Conservation (phyloP, 2,797 vertebrate genomes). For the Melanotaenia nigrans region DNA sequence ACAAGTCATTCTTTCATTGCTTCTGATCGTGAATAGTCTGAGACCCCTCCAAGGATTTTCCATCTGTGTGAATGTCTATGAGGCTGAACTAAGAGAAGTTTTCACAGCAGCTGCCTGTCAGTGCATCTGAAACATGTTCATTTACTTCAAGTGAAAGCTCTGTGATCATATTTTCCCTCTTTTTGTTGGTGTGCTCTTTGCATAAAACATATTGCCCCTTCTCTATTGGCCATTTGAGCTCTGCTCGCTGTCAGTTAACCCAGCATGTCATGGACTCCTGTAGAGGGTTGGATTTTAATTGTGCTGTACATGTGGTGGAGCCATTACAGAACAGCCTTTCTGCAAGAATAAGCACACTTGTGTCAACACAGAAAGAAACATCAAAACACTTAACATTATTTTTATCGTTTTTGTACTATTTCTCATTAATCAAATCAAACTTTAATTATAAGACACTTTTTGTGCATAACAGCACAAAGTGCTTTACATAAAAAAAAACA, state of each 20-base stretch:
- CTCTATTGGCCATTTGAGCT: constrained; percentile 58
- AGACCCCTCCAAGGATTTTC: constrained; percentile 35
- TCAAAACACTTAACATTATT: not conserved
- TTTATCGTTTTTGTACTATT: not conserved
- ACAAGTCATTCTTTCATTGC: constrained; percentile 16
- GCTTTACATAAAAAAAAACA: too few relatives aligned
- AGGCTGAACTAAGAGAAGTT: constrained; percentile 46
- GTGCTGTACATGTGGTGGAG: constrained; percentile 54
- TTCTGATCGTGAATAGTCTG: constrained; percentile 35
- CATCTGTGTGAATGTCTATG: constrained; percentile 40
- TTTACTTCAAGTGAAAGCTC: constrained; percentile 44
- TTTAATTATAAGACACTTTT: not conserved
- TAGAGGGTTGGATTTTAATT: constrained; percentile 76
- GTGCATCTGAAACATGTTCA: constrained; percentile 43
- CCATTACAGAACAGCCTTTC: constrained; percentile 59
- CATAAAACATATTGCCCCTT: constrained; percentile 41
- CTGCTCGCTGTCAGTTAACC: constrained; percentile 60
- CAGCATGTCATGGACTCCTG: constrained; percentile 65
- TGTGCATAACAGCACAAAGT: too few relatives aligned
- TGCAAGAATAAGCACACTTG: constrained; percentile 30
- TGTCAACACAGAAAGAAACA: constrained; percentile 29
- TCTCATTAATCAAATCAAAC: not conserved
- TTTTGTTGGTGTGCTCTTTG: constrained; percentile 48
- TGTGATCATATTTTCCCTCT: constrained; percentile 59
- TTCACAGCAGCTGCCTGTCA: constrained; percentile 44